Percentiles rank a stretch among this genome's conserved stretches.
These are phyloP conservation scores for Melanogrammus aeglefinus DNA, from an alignment of 2,797 vertebrate species.

Conservation along the genomic window DNA sequence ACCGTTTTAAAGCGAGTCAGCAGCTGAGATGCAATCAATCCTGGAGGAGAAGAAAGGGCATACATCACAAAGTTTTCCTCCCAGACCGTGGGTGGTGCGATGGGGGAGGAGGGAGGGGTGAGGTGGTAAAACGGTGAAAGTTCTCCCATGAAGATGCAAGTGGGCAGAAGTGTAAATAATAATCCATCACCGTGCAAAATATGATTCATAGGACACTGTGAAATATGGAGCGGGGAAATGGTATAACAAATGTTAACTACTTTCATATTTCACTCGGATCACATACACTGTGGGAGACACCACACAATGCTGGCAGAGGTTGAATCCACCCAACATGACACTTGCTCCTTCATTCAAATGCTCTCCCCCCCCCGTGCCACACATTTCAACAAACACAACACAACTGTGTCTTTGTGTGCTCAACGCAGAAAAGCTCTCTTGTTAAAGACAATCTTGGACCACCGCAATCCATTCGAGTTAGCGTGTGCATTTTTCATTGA, in stretches of 20 bases:
- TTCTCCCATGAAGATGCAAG: slow-evolving; percentile 33
- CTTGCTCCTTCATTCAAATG: not conserved
- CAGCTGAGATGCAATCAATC: slow-evolving; percentile 59
- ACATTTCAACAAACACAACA: not conserved
- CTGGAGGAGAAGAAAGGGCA: slow-evolving; percentile 38
- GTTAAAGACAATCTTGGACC: not conserved
- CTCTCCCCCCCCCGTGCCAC: not conserved
- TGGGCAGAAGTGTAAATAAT: slow-evolving; percentile 34
- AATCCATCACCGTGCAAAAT: slow-evolving; percentile 38
- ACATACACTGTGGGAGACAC: not conserved
- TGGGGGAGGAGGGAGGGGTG: not conserved
- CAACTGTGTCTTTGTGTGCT: not conserved
- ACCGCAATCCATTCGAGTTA: not conserved
- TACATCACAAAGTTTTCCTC: slow-evolving; percentile 40
- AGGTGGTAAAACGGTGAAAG: slow-evolving; percentile 18
- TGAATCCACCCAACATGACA: not conserved
- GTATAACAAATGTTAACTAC: slow-evolving; percentile 15
- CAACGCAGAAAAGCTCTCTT: not conserved
- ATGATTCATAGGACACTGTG: slow-evolving; percentile 25
- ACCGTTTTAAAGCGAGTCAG: slow-evolving; percentile 54
- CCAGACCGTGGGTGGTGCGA: slow-evolving; percentile 19
- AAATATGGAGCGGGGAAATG: slow-evolving; percentile 8
- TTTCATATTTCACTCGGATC: slow-evolving; percentile 1
- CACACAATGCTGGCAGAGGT: not conserved
- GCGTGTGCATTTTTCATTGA: not conserved